Evolutionary conservation across 2,797 vertebrate species (phyloP).

Genomic region (Danio kyathit): DNA sequence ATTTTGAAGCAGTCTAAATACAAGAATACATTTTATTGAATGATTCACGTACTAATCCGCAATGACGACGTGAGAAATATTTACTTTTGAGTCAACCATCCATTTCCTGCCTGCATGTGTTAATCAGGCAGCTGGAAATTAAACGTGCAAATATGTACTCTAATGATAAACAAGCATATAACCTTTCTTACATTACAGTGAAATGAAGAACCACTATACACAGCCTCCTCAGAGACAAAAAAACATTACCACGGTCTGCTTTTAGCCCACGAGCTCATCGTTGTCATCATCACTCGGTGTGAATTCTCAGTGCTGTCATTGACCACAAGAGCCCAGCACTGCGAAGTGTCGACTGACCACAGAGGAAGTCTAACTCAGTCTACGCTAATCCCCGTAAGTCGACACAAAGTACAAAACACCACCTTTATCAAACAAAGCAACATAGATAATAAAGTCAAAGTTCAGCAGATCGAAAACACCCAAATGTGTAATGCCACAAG

Average conservation of each 20-base stretch:
- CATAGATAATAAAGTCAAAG: slow-evolving; percentile 48
- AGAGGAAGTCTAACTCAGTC: slow-evolving; percentile 28
- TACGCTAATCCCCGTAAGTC: neutral
- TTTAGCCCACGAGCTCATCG: slow-evolving; percentile 43
- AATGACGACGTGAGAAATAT: too few species aligned
- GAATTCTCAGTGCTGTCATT: slow-evolving; percentile 12
- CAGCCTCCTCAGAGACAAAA: slow-evolving; percentile 10
- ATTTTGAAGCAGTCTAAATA: too few species aligned
- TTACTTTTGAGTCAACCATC: too few species aligned
- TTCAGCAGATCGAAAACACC: slow-evolving; percentile 27
- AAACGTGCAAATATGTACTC: neutral
- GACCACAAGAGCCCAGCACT: slow-evolving; percentile 19
- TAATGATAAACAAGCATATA: neutral
- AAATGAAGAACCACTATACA: slow-evolving; percentile 4
- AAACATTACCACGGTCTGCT: slow-evolving; percentile 29
- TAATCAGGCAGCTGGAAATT: too few species aligned
- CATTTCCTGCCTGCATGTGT: too few species aligned
- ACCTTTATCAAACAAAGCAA: slow-evolving; percentile 48
- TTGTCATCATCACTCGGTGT: neutral
- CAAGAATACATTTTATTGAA: too few species aligned
- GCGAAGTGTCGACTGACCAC: slow-evolving; percentile 2
- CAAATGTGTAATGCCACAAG: slow-evolving; percentile 22
- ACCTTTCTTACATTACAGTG: neutral
- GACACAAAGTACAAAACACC: slow-evolving; percentile 27
- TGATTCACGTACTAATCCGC: too few species aligned